Evolutionary conservation across 2,797 vertebrate species (phyloP), one percentile per base, ranked within the genome.

Genomic region (Prionace glauca): DNA sequence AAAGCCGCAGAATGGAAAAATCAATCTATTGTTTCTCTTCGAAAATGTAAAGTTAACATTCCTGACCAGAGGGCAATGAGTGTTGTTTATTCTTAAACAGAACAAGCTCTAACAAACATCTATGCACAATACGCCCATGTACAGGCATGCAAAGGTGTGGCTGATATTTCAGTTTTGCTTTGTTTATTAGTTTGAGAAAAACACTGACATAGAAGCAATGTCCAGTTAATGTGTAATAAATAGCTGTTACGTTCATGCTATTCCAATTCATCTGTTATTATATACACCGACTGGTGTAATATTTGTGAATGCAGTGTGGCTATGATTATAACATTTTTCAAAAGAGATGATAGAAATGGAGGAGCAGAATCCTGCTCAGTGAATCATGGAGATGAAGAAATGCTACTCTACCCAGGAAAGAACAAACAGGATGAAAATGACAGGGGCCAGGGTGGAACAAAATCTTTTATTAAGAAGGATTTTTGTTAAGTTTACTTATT

Each of bases 61-160:
- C 14, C 87, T 62, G 87, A 90, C 29, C 14, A 84, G 1, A 60
- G 87, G 50, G 50, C 16, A 87, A 26, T 12, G 12, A 50, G 87
- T 69, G 65, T 67, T 36, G 45, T 92, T 92, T 92, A 92, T 92
- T 69, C 90, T 92, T 67, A 22, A 12, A 67, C 90, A 41, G 90
- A 32, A 41, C 1, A 16, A 92, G 65, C n/a, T 92, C n/a, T 41
- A 69, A 41, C 62, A 67, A 92, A 92, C n/a, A 4, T 41, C 65
- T 69, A 69, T 24, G 32, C 90, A 92, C 22, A 69, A 69, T 24
- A 92, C 65, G 36, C 90, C 90, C 62, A 92, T 92, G 90, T 92
- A 36, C n/a, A 41, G 62, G 62, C 18, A 22, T 67, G 90, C 90
- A 67, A 22, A 41, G n/a, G 9, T 92, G n/a, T 36, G n/a, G 62